Evolutionary conservation across 2,797 vertebrate genomes (phyloP).

Genomic region (Sciaenops ocellatus): DNA sequence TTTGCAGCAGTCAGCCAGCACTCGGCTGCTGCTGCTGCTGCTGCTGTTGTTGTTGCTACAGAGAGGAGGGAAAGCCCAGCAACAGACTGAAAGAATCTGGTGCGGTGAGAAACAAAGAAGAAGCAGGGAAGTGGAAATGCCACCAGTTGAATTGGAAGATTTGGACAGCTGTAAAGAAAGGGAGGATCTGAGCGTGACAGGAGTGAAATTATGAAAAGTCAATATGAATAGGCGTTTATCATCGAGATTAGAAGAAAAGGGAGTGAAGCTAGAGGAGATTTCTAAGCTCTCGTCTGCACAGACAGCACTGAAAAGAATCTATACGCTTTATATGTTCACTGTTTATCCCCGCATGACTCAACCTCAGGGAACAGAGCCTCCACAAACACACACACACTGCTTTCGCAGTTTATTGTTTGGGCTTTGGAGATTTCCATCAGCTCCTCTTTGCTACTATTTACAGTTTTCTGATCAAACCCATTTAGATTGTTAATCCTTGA

Average conservation of each 20-base stretch:
- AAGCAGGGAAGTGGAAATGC: slow-evolving; percentile 26
- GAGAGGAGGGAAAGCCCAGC: slow-evolving; percentile 51
- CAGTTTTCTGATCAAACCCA: slow-evolving; percentile 36
- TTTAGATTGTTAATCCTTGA: slow-evolving; percentile 47
- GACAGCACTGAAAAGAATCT: slow-evolving; percentile 27
- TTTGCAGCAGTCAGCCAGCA: slow-evolving; percentile 21
- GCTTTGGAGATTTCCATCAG: slow-evolving; percentile 41
- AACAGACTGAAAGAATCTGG: slow-evolving; percentile 24
- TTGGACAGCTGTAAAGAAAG: not conserved
- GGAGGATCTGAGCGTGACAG: not conserved
- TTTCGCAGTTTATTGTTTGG: slow-evolving; percentile 43
- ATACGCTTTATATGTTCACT: slow-evolving; percentile 45
- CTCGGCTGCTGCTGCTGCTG: slow-evolving; percentile 18
- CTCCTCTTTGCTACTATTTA: slow-evolving; percentile 28
- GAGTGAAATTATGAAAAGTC: slow-evolving; percentile 27
- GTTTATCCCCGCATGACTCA: slow-evolving; percentile 63
- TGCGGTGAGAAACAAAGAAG: slow-evolving; percentile 24
- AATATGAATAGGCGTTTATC: not conserved
- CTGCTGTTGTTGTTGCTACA: slow-evolving; percentile 28
- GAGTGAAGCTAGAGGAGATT: slow-evolving; percentile 12
- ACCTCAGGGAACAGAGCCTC: slow-evolving; percentile 37
- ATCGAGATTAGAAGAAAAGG: not conserved
- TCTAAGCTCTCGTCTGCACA: slow-evolving; percentile 3
- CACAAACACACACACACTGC: slow-evolving; percentile 15
- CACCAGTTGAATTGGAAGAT: slow-evolving; percentile 44